Base-by-base conservation (phyloP, 2,888 invertebrate genomes). In the Tridacna crocea region DNA sequence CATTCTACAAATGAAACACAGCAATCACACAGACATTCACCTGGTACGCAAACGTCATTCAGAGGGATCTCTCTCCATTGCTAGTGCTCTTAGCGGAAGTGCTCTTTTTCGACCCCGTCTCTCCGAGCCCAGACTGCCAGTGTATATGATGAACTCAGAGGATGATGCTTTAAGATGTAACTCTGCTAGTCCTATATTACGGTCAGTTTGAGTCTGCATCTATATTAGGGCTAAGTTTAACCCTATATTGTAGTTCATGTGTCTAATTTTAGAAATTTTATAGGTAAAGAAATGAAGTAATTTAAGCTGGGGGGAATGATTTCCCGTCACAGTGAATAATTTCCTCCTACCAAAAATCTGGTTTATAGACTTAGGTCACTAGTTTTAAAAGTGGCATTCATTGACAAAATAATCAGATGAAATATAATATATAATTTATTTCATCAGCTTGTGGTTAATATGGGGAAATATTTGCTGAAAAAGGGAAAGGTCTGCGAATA, bases 1-100 rank as follows among this genome's bases (percentile, higher is more conserved):
- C 15, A 82, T 86, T 60, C 80, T 86, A 6, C 86, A 86, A 27
- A 82, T 86, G 80, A 86, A 86, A 61, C 80, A 86, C 46, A 51
- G 80, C 13, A 83, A 81, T 60, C 85, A 85, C 48, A 73, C 77
- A 46, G 74, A 74, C 13, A 73, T 80, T 66, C 83, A 84, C 66
- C 75, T 70, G 36, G 80, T 80, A 11, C 65, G 80, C 15, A 86
- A 86, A 61, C 79, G 86, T 8, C 86, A 84, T 48, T 86, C 86
- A 0, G 86, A 86, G 61, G 86, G 86, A 2, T 86, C 86, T 0
- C 55, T 86, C 51, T 77, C 83, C 12, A 86, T 86, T 3, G 77
- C 83, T 6, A 84, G 78, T 58, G 65, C 74, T 0, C 74, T 86
- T 13, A 55, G 78, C 48, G 83, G 84, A 48, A 83, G 84, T 73